A percentile compares a stretch with the other conserved stretches of the same genome.
These are phyloP conservation scores for Temnopleurus reevesii DNA, from an alignment of 53 echinoderm and acorn worm genomes.

Conservation along the genomic window DNA sequence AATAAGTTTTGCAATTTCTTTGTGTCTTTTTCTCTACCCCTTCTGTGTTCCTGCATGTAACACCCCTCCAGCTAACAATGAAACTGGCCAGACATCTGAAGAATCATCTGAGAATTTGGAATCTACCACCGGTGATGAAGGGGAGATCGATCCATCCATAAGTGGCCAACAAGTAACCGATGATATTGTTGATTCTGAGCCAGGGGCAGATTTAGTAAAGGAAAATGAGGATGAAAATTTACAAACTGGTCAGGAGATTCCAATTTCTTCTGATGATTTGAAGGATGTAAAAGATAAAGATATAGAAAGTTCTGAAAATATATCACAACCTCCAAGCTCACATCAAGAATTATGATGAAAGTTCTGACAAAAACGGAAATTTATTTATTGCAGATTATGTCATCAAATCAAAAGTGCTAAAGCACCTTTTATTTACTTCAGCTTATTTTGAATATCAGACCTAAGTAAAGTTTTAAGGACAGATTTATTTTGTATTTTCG, in stretches of 20 bases:
- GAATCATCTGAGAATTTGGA: conserved; percentile 56
- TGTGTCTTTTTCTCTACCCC: conserved; percentile 9
- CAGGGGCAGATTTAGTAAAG: neutral
- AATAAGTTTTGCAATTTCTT: conserved; percentile 7
- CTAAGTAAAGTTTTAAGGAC: neutral
- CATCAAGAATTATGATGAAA: conserved; percentile 43
- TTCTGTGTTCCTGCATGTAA: neutral
- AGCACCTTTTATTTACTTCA: too few species aligned
- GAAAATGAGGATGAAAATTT: neutral
- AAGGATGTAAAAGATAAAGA: neutral
- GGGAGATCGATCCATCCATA: conserved; percentile 3
- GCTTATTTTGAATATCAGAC: neutral
- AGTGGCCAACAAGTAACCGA: neutral
- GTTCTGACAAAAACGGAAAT: neutral
- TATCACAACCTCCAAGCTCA: neutral
- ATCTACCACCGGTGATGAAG: conserved; percentile 38
- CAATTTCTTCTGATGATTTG: conserved; percentile 48
- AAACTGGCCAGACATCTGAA: conserved; percentile 47
- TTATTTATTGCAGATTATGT: conserved; percentile 21
- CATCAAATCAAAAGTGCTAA: neutral
- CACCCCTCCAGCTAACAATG: conserved; percentile 56
- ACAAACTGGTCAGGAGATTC: conserved; percentile 46
- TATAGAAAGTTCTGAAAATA: conserved; percentile 1
- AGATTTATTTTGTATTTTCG: neutral
- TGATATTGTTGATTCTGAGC: neutral